Evolutionary conservation across 2,113 vertebrate genomes (phyloP), one percentile per base, ranked within the genome.

Genomic region (Ifrita kowaldi): DNA sequence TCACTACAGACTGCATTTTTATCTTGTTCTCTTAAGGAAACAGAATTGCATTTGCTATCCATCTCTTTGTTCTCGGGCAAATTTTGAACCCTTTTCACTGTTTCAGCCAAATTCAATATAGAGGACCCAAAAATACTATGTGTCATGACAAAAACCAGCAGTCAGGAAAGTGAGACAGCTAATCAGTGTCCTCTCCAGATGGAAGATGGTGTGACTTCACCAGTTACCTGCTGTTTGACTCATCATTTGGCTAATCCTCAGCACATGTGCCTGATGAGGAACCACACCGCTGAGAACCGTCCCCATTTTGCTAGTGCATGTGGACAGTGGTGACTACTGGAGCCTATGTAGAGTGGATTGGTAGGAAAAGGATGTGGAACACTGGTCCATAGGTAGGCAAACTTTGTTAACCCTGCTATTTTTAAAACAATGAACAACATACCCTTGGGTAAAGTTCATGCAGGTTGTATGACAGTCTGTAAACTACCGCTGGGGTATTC

Each of bases 141-240:
- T 10, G 9, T 10, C 26, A 26, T 7, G 49, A 59, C 0, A 0
- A 63, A 78, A 92, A 75, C 1, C 69, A 57, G 42, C 5, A 0
- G 37, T 44, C 27, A 37, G 70, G 16, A 52, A 73, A 68, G 71
- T 16, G 28, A 56, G n/a, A 16, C 60, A 57, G 11, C 46, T 78
- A 5, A 62, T 4, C 6, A 1, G 21, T 11, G 16, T 49, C 9
- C 4, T 41, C 53, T 30, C 4, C 32, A 49, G 50, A 84, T 10
- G 9, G 35, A 28, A 24, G 73, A 55, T 0, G 0, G 17, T 14
- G 16, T n/a, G 39, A 50, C 39, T 50, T 71, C 44, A 59, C 18
- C 41, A 37, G 23, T 16, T n/a, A 30, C 33, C 24, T 18, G 4
- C 37, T 37, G 57, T 65, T 86, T 53, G 33, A 21, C 22, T 59